phyloP scores from a whole-genome alignment of 2,797 vertebrate species.

The Clarias laeviceps region DNA sequence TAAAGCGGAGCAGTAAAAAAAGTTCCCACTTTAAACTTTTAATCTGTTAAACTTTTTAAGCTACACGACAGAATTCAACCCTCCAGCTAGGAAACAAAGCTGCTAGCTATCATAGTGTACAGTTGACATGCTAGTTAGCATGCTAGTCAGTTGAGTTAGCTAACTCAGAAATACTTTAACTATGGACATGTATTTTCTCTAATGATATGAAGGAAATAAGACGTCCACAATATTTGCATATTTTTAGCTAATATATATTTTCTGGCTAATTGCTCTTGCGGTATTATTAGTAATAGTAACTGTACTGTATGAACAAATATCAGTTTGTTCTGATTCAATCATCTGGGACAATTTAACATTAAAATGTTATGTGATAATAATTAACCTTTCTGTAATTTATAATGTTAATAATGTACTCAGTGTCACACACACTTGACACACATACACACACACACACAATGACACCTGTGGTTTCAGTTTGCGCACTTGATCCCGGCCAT shows the following conservation, averaged over 20 bases:
- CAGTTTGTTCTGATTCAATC: no score
- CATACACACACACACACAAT: neutral
- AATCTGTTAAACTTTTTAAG: no score
- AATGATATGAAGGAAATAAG: neutral
- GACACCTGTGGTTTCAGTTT: neutral
- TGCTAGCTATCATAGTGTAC: neutral
- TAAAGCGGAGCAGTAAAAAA: neutral
- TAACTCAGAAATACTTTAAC: neutral
- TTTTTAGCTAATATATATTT: no score
- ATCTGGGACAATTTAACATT: no score
- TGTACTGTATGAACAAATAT: no score
- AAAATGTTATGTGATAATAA: no score
- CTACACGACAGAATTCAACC: neutral
- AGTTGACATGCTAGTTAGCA: neutral
- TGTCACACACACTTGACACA: neutral
- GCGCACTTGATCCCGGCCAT: constrained; percentile 13
- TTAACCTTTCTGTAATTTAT: neutral
- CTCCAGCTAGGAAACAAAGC: neutral
- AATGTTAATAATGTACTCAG: neutral
- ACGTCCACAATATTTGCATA: no score
- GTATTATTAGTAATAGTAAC: neutral
- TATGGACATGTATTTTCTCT: neutral
- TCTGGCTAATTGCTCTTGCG: neutral
- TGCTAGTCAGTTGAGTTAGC: neutral
- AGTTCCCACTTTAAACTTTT: neutral